These are phyloP conservation scores for Poecilia picta DNA, from an alignment of 2,797 vertebrate genomes.

Conservation along the genomic window DNA sequence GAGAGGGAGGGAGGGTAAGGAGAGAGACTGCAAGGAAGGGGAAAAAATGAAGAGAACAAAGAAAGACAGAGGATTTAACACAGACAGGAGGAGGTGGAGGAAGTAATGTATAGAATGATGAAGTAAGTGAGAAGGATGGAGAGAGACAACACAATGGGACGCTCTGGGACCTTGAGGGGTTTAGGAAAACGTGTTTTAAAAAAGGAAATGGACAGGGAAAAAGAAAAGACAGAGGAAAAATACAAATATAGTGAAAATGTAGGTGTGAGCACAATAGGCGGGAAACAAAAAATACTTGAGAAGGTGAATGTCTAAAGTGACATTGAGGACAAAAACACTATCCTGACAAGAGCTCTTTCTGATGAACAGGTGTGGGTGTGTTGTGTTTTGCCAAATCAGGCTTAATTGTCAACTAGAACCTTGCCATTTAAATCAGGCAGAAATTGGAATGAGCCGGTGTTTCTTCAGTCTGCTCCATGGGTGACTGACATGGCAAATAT, in stretches of 20 bases:
- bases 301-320: slow-evolving; percentile 64
- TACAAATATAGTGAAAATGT: slow-evolving; percentile 41
- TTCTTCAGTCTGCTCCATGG: neutral
- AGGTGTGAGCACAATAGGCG: slow-evolving; percentile 47
- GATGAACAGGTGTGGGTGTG: slow-evolving; percentile 39
- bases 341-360: slow-evolving; percentile 71
- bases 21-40: slow-evolving; percentile 55
- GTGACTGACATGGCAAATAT: neutral
- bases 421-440: neutral
- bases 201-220: slow-evolving; percentile 23
- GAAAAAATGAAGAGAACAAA: slow-evolving; percentile 63
- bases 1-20: slow-evolving; percentile 49
- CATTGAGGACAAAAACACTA: slow-evolving; percentile 74
- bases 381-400: slow-evolving; percentile 24
- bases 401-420: slow-evolving; percentile 4
- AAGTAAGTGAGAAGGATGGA: slow-evolving; percentile 64
- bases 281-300: slow-evolving; percentile 11
- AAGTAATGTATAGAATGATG: slow-evolving; percentile 68
- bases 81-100: slow-evolving; percentile 47
- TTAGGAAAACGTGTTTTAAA: slow-evolving; percentile 27
- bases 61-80: slow-evolving; percentile 67
- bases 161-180: slow-evolving; percentile 49
- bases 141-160: slow-evolving; percentile 65
- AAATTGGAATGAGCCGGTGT: neutral
- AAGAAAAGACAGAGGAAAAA: slow-evolving; percentile 33